Evolutionary conservation across 2,797 vertebrate species (phyloP).

Genomic region (Microctenopoma lineatum): DNA sequence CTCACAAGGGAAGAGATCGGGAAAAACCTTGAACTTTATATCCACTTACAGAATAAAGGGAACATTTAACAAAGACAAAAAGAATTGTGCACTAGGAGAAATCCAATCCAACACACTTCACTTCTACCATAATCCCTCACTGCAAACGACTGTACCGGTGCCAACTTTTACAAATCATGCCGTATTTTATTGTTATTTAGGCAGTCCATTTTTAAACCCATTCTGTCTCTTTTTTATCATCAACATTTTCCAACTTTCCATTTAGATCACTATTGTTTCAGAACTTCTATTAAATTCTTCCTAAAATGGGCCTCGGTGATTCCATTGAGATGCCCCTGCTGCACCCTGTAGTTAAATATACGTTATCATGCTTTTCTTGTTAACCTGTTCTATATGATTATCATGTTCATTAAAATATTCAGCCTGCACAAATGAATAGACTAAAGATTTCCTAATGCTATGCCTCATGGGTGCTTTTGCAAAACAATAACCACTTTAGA

Average conservation of each 20-base stretch:
- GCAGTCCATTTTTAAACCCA: background rate
- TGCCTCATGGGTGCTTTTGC: conserved; percentile 6
- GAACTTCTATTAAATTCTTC: background rate
- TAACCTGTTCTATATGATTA: too few species aligned
- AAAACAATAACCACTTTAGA: background rate
- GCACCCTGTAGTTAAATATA: too few species aligned
- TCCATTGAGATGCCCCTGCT: too few species aligned
- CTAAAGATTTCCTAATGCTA: conserved; percentile 27
- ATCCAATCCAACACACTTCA: conserved; percentile 26
- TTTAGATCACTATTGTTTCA: background rate
- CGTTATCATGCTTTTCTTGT: too few species aligned
- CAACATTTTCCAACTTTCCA: background rate
- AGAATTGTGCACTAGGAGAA: conserved; percentile 29
- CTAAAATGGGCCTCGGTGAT: too few species aligned
- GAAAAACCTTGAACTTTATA: conserved; percentile 49
- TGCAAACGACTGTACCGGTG: conserved; percentile 11
- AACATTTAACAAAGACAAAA: conserved; percentile 59
- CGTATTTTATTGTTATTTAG: background rate
- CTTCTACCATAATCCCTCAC: conserved; percentile 33
- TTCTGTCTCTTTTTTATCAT: background rate
- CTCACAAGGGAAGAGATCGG: conserved; percentile 40
- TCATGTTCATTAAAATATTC: too few species aligned
- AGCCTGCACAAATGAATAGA: background rate
- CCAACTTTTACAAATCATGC: conserved; percentile 9
- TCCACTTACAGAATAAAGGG: conserved; percentile 41